Evolutionary conservation across 2,113 vertebrate genomes (phyloP).

Genomic region (Uropsilus gracilis): DNA sequence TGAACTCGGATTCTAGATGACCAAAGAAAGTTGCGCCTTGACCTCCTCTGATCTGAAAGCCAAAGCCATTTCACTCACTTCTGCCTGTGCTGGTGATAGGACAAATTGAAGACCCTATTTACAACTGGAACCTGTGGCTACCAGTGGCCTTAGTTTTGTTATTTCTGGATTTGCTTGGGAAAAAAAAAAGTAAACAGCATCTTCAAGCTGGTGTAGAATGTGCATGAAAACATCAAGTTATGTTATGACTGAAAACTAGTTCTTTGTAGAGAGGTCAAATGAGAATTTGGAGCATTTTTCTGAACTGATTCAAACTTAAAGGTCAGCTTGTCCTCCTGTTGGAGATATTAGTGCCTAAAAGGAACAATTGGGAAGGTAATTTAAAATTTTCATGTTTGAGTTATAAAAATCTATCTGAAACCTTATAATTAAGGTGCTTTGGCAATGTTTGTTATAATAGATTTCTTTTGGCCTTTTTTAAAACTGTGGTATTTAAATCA

Average conservation of each 20-base stretch:
- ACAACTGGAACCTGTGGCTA: not conserved
- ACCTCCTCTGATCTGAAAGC: too few species aligned
- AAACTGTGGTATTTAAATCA: constrained; percentile 50
- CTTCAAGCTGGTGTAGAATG: not conserved
- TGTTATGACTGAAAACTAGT: not conserved
- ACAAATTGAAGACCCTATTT: not conserved
- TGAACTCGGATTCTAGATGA: too few species aligned
- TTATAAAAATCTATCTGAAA: constrained; percentile 65
- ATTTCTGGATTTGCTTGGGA: constrained; percentile 18
- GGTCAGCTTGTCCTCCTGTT: constrained; percentile 48
- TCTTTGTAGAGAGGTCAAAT: constrained; percentile 53
- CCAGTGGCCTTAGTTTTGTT: not conserved
- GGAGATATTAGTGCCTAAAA: constrained; percentile 57
- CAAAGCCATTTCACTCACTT: too few species aligned
- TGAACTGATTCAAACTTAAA: constrained; percentile 60
- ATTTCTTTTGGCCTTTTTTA: constrained; percentile 29
- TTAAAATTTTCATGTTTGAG: constrained; percentile 61
- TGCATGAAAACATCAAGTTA: not conserved
- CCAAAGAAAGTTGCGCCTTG: too few species aligned
- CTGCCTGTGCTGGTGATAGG: not conserved
- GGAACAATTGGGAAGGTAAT: constrained; percentile 66
- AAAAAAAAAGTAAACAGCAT: not conserved
- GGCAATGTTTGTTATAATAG: constrained; percentile 48
- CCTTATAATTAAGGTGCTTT: constrained; percentile 62
- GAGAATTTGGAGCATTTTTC: constrained; percentile 45